Percentiles rank a stretch among this genome's conserved stretches.
phyloP scores from a whole-genome alignment of 2,113 vertebrate genomes.

The Amblyopsis rosae region DNA sequence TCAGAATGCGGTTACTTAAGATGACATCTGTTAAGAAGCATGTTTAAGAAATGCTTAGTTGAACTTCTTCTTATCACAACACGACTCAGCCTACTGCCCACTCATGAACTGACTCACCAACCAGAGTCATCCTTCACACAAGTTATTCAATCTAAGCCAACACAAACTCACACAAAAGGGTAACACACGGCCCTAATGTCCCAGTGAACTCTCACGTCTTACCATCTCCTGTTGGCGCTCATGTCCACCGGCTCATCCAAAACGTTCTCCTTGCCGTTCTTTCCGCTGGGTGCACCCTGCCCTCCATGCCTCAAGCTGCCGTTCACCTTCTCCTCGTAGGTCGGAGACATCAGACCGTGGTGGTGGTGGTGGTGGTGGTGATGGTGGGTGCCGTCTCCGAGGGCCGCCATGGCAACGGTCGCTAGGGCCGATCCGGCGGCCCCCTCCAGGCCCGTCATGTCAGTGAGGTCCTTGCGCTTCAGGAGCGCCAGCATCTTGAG shows the following conservation, averaged over 20 bases:
- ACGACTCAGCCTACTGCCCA: too few species aligned
- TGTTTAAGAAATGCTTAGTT: too few species aligned
- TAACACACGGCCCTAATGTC: not conserved
- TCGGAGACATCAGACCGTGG: conserved; percentile 61
- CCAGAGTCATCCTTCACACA: too few species aligned
- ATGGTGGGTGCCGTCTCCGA: conserved; percentile 74
- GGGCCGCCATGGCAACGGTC: conserved; percentile 59
- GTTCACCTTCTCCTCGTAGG: conserved; percentile 79
- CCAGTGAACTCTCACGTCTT: conserved; percentile 38
- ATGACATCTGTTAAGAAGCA: too few species aligned
- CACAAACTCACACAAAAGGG: not conserved
- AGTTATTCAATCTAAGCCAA: not conserved
- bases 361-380: conserved; percentile 6
- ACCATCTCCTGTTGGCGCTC: conserved; percentile 90
- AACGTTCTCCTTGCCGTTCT: conserved; percentile 95
- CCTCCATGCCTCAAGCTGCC: conserved; percentile 75
- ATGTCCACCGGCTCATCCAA: conserved; percentile 96
- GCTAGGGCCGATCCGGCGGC: conserved; percentile 20
- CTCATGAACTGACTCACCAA: too few species aligned
- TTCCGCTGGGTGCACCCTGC: conserved; percentile 79
- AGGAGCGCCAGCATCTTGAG: conserved; percentile 96
- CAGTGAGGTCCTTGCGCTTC: conserved; percentile 93
- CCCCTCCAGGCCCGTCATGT: conserved; percentile 84
- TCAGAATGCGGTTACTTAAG: too few species aligned
- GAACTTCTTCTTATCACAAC: too few species aligned